Base-by-base conservation (phyloP, 2,888 invertebrate species). In the Epinotia ramella region DNA sequence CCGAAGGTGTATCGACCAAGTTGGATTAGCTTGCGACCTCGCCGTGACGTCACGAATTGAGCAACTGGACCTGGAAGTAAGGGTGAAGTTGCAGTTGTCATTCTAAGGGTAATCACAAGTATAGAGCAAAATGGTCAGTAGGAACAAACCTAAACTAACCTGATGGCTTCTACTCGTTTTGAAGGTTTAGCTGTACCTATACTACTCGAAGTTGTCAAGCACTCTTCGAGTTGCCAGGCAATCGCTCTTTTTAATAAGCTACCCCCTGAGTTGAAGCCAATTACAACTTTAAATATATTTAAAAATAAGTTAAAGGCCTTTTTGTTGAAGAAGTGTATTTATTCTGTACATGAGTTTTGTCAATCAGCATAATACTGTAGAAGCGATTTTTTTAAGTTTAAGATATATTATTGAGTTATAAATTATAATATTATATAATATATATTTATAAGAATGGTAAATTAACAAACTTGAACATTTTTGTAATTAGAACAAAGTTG, bases 1-100 rank as follows among this genome's bases (percentile, higher is more conserved):
- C 77, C 78, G 68, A 80, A 81, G 0, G 78, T 79, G 71, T 80
- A 80, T 1, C 77, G 72, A 9, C 70, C 72, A 3, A 77, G 62
- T 13, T 72, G 72, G 33, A 76, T 72, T 2, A 76, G 62, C 28
- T 72, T 71, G 20, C 76, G 71, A 44, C 76, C 76, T 16, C 76
- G 71, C 1, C 76, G 71, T 18, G 76, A 76, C 66, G 62, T 71
- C 71, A 72, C 76, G 44, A 76, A 76, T 13, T n/a, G 71, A n/a
- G 76, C 72, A 7, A 40, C 16, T 12, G 62, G 6, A 20, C 40
- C 76, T 76, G 66, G n/a, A 74, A 70, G n/a, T 57, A 44, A 12
- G 3, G 40, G 11, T 18, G 12, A 9, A 46, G 59, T 40, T 67
- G 6, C 9, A 53, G 20, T 57, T 53, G 1, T 20, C 12, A 13